Evolutionary conservation across 2,888 invertebrate genomes (phyloP).

Genomic region (Thalpophila matura): DNA sequence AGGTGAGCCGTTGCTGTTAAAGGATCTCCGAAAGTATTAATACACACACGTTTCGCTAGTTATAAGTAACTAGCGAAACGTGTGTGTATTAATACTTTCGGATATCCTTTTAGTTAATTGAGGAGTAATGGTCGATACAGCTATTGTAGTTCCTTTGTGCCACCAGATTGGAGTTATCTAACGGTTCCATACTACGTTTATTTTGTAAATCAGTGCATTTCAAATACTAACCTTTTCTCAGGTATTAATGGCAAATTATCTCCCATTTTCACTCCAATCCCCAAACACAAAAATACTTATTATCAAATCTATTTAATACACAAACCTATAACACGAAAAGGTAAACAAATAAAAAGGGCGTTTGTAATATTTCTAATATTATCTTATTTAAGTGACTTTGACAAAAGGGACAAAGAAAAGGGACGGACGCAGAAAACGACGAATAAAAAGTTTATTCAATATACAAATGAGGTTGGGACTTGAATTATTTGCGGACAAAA

Average conservation of each 20-base stretch:
- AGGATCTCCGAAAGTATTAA: too few species aligned
- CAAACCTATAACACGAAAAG: slow-evolving; percentile 32
- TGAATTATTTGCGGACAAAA: neutral
- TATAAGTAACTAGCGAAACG: too few species aligned
- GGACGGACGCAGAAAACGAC: slow-evolving; percentile 14
- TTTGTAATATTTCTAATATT: slow-evolving; percentile 16
- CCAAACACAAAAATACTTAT: slow-evolving; percentile 15
- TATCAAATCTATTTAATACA: slow-evolving; percentile 35
- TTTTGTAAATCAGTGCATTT: too few species aligned
- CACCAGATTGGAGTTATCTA: too few species aligned
- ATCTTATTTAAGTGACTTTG: slow-evolving; percentile 31
- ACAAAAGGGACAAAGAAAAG: slow-evolving; percentile 18
- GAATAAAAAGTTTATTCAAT: slow-evolving; percentile 12
- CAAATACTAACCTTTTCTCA: slow-evolving; percentile 62
- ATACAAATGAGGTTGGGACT: slow-evolving; percentile 31
- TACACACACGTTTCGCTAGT: too few species aligned
- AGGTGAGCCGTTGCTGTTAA: too few species aligned
- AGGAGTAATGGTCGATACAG: too few species aligned
- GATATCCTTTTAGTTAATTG: too few species aligned
- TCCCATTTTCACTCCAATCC: slow-evolving; percentile 46
- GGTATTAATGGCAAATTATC: slow-evolving; percentile 68
- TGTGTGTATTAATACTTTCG: too few species aligned
- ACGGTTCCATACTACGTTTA: too few species aligned
- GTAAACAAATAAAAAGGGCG: slow-evolving; percentile 43
- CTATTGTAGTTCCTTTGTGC: too few species aligned